phyloP scores from a whole-genome alignment of 2,797 vertebrate genomes.

The Sciurus carolinensis region DNA sequence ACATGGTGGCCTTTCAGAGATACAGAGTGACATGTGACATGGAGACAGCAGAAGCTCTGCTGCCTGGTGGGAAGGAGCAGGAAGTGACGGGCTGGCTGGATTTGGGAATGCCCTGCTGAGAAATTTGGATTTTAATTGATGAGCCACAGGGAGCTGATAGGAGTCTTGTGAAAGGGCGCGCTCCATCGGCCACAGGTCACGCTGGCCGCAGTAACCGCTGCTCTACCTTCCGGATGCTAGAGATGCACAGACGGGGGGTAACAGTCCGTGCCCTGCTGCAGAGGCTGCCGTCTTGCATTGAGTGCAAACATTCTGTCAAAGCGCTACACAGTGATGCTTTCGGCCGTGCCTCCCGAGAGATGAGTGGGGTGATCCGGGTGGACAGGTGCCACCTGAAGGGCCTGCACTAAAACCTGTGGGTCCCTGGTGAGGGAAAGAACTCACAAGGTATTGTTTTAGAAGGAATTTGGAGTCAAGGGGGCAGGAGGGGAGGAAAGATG shows the following conservation, averaged over 20 bases:
- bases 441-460: neutral
- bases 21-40: rapidly evolving
- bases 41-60: neutral
- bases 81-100: rapidly evolving
- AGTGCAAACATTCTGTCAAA: rapidly evolving
- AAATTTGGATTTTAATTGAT: neutral
- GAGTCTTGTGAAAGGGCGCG: neutral
- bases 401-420: neutral
- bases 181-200: neutral
- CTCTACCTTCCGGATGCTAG: neutral
- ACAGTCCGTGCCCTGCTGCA: neutral
- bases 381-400: neutral
- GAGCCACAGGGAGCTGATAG: neutral
- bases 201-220: neutral
- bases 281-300: neutral
- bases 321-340: neutral
- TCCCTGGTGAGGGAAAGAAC: neutral
- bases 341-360: neutral
- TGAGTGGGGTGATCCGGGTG: neutral
- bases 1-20: neutral
- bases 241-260: no score
- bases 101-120: neutral
- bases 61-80: neutral
- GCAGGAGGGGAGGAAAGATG: neutral
- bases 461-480: neutral